Evolutionary conservation across 2,888 invertebrate species (phyloP), one percentile per base, ranked within the genome.

Genomic region (Pterostichus niger): DNA sequence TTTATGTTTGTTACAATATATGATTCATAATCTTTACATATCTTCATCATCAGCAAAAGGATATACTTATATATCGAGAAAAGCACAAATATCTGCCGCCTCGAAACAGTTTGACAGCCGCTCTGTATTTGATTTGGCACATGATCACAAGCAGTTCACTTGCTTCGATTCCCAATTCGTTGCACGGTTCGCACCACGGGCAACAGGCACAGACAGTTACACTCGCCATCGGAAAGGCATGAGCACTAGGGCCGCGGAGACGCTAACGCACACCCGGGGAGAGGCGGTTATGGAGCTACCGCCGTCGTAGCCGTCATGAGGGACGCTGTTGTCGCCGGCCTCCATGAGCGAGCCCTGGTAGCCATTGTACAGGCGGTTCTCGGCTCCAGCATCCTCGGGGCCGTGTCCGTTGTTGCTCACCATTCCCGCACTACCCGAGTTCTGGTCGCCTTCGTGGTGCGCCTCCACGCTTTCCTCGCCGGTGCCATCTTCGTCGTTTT

Each of bases 331-430:
- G 85, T 93, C 90, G 85, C 91, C 92, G 79, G 93, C 91, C 90
- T 94, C 94, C 84, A 93, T 91, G 46, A 94, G 90, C 1, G 94
- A 92, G 61, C 94, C 94, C 87, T 94, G 94, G 86, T 93, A 93
- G 83, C 94, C 93, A 86, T 93, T 89, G 86, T 89, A 88, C 17
- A 88, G 85, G 56, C 88, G 87, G 85, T 88, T 89, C 84, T 89
- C 88, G 56, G 87, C 85, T 84, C 86, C 88, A 83, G 87, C 88
- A 33, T 84, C 85, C 11, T 83, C 78, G 35, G 64, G 49, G 33
- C 56, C 78, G 17, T 40, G 40, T 6, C 40, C 40, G 40, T 40
- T 40, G 40, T 59, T 44, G 84, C 59, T 82, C 56, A 75, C 84
- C 84, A 82, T 81, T 31, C 82, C 83, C 77, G 83, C 78, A 78